Base-by-base conservation (phyloP, 2,888 invertebrate genomes). In the Lasiommata megera region DNA sequence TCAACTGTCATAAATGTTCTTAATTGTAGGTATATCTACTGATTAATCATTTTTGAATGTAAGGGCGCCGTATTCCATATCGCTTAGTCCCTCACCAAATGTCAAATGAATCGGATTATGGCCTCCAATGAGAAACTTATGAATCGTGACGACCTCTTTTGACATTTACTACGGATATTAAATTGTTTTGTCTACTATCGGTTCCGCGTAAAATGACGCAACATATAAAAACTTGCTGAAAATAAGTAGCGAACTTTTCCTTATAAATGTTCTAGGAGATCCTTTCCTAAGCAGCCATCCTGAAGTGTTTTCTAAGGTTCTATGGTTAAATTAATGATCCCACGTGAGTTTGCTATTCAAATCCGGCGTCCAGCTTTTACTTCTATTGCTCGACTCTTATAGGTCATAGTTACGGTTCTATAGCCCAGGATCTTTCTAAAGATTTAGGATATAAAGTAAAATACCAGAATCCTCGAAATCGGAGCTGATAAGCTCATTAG, bases 121-220 rank as follows among this genome's bases (percentile, higher is more conserved):
- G 29, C 51, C 51, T 56, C 52, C 51, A 52, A 37, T 29, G 41
- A 12, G n/a, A 56, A 58, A 40, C 31, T 46, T 46, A 31, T 31
- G 31, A 46, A 40, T 51, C 54, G 58, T 58, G 55, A 54, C 44
- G 38, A 40, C 44, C 31, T 12, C 12, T 50, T 36, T 50, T 55
- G 55, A 59, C 55, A 52, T 59, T 60, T 43, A 48, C 37, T 36
- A 38, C 34, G 52, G 52, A 52, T 44, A 44, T 41, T 23, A 46
- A 52, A 55, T 43, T 50, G 43, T 40, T 31, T 29, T 38, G 31
- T 48, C 14, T 28, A 37, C 14, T 14, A 54, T 11, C 37, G 54
- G 37, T 50, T 58, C 54, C 58, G 38, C 38, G 43, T n/a, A 18
- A 41, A 41, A 41, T 41, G 11, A 5, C 2, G 1, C 7, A 40